Percentiles rank a stretch among this genome's conserved stretches.
phyloP scores from a whole-genome alignment of 2,797 vertebrate genomes.

The Sylvia borin region DNA sequence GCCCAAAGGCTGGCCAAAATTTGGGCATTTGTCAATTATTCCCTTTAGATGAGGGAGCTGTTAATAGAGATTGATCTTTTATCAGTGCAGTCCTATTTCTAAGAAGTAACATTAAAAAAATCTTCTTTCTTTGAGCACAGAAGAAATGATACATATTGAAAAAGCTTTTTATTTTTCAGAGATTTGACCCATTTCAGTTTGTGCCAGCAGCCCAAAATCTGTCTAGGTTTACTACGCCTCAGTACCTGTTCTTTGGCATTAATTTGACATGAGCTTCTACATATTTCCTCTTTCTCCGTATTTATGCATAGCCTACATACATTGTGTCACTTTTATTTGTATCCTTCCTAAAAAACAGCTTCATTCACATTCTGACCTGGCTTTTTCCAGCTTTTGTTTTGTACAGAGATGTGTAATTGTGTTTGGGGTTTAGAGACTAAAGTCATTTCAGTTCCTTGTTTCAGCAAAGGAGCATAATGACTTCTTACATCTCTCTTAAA shows the following conservation, averaged over 20 bases:
- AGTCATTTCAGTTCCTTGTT: conserved; percentile 28
- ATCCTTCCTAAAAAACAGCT: neutral
- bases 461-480: conserved; percentile 25
- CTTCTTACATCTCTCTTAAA: conserved; percentile 32
- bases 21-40: neutral
- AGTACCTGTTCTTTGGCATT: neutral
- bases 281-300: neutral
- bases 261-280: neutral
- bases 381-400: conserved; percentile 34
- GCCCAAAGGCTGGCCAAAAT: neutral
- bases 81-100: neutral
- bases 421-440: conserved; percentile 51
- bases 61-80: neutral
- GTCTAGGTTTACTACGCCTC: neutral
- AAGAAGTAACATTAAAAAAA: neutral
- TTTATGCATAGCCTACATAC: neutral
- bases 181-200: neutral
- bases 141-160: neutral
- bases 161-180: neutral
- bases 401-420: conserved; percentile 24
- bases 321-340: neutral
- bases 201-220: neutral
- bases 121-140: neutral
- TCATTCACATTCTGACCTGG: neutral
- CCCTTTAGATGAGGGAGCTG: neutral